Evolutionary conservation across 2,888 invertebrate species (phyloP).

Genomic region (Sipunculus nudus): DNA sequence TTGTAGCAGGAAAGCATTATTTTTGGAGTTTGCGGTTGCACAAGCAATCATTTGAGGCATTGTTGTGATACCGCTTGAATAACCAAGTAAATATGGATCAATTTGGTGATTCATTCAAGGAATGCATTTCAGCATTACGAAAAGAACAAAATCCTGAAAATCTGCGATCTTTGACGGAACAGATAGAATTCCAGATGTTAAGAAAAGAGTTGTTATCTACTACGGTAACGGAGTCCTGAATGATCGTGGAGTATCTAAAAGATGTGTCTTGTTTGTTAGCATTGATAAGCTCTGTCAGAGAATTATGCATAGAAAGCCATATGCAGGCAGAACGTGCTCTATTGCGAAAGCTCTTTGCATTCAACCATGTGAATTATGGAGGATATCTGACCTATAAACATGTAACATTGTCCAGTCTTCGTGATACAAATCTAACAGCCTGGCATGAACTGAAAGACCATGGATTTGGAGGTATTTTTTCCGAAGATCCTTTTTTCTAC

Average conservation of each 20-base stretch:
- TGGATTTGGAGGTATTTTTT: no score
- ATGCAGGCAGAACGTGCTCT: neutral
- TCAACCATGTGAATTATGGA: constrained; percentile 1
- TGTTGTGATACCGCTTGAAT: neutral
- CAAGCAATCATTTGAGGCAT: constrained; percentile 4
- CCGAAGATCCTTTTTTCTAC: no score
- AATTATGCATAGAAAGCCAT: neutral
- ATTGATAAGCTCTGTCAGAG: no score
- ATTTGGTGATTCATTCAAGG: neutral
- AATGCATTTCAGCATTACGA: neutral
- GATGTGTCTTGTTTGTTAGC: no score
- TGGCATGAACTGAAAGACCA: no score
- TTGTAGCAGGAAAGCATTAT: neutral
- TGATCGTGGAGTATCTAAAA: no score
- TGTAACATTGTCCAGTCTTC: no score
- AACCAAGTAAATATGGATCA: neutral
- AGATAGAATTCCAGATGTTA: neutral
- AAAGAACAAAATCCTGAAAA: neutral
- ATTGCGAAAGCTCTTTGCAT: neutral
- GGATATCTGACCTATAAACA: no score
- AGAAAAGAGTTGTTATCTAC: neutral
- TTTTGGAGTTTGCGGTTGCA: neutral
- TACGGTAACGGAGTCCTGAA: neutral
- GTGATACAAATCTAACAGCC: no score
- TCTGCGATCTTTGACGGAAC: neutral